Conservation (phyloP, 1,140 invertebrate species). For the Aplysia californica region DNA sequence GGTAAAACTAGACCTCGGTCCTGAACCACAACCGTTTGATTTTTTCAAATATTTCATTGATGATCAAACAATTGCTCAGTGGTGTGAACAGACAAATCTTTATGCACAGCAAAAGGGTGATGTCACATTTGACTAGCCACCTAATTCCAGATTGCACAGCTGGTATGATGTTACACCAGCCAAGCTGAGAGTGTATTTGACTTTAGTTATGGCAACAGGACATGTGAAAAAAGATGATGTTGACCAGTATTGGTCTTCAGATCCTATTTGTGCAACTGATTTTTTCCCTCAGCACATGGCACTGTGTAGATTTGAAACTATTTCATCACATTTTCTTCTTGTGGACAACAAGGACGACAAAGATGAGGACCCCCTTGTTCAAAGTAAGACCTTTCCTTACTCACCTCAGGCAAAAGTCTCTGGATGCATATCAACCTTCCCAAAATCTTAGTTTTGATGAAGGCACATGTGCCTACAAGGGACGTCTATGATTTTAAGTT, state of each 20-base stretch:
- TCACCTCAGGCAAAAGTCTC: slow-evolving; percentile 8
- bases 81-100: too few species aligned
- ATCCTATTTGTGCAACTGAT: background rate
- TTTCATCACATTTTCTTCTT: slow-evolving; percentile 24
- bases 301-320: slow-evolving; percentile 19
- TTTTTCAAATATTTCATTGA: too few species aligned
- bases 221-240: background rate
- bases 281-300: slow-evolving; percentile 28
- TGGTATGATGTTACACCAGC: too few species aligned
- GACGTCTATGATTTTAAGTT: slow-evolving; percentile 21
- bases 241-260: background rate
- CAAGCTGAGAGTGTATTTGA: too few species aligned
- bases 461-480: slow-evolving; percentile 35
- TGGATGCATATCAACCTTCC: slow-evolving; percentile 28
- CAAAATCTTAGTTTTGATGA: slow-evolving; percentile 37
- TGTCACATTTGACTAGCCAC: too few species aligned
- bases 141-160: too few species aligned
- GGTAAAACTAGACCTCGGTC: too few species aligned
- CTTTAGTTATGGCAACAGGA: too few species aligned
- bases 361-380: slow-evolving; percentile 13
- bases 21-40: too few species aligned
- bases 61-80: too few species aligned
- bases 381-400: slow-evolving; percentile 29
- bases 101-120: too few species aligned
- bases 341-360: slow-evolving; percentile 13